phyloP scores from a whole-genome alignment of 1,140 invertebrate genomes.

The Pseudachorutes palmiensis region DNA sequence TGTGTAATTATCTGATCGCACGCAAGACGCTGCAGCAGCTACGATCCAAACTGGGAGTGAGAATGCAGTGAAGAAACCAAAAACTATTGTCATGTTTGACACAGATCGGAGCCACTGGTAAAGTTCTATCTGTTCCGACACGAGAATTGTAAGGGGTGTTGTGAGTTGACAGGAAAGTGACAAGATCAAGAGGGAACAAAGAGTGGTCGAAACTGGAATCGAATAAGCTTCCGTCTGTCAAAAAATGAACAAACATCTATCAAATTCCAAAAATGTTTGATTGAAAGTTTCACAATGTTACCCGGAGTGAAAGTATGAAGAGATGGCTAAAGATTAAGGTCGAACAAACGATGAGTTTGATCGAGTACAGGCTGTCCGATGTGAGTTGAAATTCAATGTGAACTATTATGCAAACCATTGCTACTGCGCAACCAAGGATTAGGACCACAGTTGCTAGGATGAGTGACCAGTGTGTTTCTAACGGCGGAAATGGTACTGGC shows the following conservation, averaged over 20 bases:
- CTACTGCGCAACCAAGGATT: slow-evolving; percentile 13
- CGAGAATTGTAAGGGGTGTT: slow-evolving; percentile 23
- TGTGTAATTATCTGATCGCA: slow-evolving; percentile 1
- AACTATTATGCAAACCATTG: slow-evolving; percentile 20
- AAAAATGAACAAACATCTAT: neutral
- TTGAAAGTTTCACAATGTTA: slow-evolving; percentile 1
- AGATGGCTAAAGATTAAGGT: slow-evolving; percentile 23
- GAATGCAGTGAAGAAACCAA: slow-evolving; percentile 19
- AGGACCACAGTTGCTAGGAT: slow-evolving; percentile 19
- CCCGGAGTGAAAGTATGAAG: slow-evolving; percentile 21
- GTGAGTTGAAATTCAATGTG: slow-evolving; percentile 18
- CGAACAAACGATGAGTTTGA: slow-evolving; percentile 28
- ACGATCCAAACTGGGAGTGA: slow-evolving; percentile 30
- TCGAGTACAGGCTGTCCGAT: slow-evolving; percentile 15
- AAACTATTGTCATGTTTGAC: slow-evolving; percentile 16
- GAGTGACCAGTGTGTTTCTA: slow-evolving; percentile 25
- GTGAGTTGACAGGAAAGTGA: slow-evolving; percentile 29
- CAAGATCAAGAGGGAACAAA: slow-evolving; percentile 26
- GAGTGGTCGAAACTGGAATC: slow-evolving; percentile 20
- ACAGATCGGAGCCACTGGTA: slow-evolving; percentile 33
- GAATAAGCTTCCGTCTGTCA: slow-evolving; percentile 24
- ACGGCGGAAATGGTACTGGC: slow-evolving; percentile 3
- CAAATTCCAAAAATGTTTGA: neutral
- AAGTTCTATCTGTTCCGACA: slow-evolving; percentile 22
- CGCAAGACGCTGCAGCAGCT: slow-evolving; percentile 20